Conservation (phyloP, 2,888 invertebrate genomes). For the Oscheius sp. region DNA sequence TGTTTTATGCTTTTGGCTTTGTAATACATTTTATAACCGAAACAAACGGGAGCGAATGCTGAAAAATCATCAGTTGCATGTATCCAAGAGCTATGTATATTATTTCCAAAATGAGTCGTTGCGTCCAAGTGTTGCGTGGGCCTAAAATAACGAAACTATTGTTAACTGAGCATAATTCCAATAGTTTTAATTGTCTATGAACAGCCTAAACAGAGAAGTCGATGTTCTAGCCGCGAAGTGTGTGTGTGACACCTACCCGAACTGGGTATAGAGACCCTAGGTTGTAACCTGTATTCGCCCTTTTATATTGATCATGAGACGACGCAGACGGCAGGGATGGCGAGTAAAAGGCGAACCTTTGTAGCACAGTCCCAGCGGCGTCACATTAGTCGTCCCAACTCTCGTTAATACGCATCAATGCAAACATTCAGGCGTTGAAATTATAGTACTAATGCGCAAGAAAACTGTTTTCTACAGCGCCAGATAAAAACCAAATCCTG, state of each 20-base stretch:
- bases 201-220: no score
- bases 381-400: conserved; percentile 32
- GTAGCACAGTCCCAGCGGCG: conserved; percentile 27
- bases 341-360: conserved; percentile 1
- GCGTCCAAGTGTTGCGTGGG: no score
- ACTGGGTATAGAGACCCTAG: conserved; percentile 18
- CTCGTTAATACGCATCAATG: conserved; percentile 33
- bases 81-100: no score
- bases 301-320: conserved; percentile 19
- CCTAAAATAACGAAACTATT: no score
- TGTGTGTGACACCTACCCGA: neutral
- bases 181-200: no score
- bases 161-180: no score
- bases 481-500: neutral
- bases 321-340: neutral
- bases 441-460: conserved; percentile 19
- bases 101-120: no score
- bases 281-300: conserved; percentile 31
- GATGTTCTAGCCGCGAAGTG: no score
- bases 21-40: no score
- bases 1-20: no score
- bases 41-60: no score
- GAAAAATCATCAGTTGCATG: no score
- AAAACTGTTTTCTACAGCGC: conserved; percentile 5
- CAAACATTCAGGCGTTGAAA: conserved; percentile 33